Evolutionary conservation across 2,888 invertebrate species (phyloP).

Genomic region (Endotricha flammealis): DNA sequence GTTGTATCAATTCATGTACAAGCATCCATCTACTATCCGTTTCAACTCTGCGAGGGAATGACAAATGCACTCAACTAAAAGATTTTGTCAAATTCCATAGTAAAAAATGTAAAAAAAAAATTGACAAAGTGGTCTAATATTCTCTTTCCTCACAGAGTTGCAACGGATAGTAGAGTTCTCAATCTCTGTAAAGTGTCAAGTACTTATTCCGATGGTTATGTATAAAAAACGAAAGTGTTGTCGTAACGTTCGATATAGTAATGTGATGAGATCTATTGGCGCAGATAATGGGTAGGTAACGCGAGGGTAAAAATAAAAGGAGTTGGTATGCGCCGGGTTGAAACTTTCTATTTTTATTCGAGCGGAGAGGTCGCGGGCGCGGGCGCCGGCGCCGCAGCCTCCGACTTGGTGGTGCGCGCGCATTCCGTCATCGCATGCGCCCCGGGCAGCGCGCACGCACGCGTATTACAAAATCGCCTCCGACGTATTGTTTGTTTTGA

Average conservation of each 20-base stretch:
- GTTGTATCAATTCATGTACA: too few relatives aligned
- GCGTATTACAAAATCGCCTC: conserved; percentile 32
- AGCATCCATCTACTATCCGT: too few relatives aligned
- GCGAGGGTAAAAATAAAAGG: conserved; percentile 69
- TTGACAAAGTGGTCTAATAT: too few relatives aligned
- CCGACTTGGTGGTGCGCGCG: conserved; percentile 66
- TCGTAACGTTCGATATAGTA: conserved; percentile 31
- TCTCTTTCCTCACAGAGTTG: too few relatives aligned
- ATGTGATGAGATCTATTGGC: conserved; percentile 48
- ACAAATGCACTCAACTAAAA: too few relatives aligned
- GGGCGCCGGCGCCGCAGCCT: conserved; percentile 48
- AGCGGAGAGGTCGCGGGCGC: conserved; percentile 64
- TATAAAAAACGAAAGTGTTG: conserved; percentile 44
- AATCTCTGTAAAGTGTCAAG: conserved; percentile 1
- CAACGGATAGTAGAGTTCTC: too few relatives aligned
- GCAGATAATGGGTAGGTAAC: conserved; percentile 55
- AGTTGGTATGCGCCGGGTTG: conserved; percentile 56
- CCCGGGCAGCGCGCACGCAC: conserved; percentile 64
- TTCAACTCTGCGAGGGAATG: too few relatives aligned
- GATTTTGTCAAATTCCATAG: too few relatives aligned
- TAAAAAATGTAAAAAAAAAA: too few relatives aligned
- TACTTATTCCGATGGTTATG: conserved; percentile 1
- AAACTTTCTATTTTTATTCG: conserved; percentile 76
- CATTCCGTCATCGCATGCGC: conserved; percentile 70
- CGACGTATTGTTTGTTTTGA: conserved; percentile 47